Percentiles rank a stretch among this genome's conserved stretches.
These are phyloP conservation scores for Pongo abelii DNA, from an alignment of 2,113 vertebrate genomes.

Conservation along the genomic window DNA sequence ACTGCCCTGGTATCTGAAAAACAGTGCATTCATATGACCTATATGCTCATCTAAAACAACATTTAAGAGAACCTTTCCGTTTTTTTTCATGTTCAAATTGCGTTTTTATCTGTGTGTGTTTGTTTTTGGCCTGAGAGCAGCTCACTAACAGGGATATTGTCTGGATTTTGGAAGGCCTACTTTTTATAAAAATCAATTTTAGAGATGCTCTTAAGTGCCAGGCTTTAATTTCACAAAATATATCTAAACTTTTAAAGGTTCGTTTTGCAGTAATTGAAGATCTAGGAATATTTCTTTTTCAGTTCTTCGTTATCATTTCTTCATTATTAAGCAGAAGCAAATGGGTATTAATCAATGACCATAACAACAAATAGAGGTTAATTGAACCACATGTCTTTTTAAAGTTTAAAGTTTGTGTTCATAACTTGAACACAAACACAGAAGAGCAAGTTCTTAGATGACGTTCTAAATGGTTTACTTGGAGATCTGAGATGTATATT, in stretches of 20 bases:
- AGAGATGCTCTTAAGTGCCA: not conserved
- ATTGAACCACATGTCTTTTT: not conserved
- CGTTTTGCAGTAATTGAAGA: not conserved
- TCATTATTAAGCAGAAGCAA: constrained; percentile 3
- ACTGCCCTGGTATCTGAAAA: not conserved
- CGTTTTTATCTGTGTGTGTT: not conserved
- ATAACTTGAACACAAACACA: not conserved
- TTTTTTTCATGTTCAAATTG: not conserved
- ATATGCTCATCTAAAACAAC: not conserved
- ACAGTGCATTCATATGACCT: no score
- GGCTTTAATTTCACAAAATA: constrained; percentile 7
- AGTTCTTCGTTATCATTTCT: not conserved
- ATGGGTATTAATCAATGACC: not conserved
- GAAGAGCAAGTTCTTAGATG: not conserved
- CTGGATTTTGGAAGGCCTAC: not conserved
- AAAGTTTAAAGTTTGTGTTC: not conserved
- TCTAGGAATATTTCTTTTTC: not conserved
- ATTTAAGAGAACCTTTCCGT: not conserved
- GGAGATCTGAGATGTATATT: not conserved
- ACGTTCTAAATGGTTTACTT: not conserved
- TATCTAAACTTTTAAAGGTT: not conserved
- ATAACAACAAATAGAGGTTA: not conserved
- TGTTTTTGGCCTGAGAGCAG: not conserved
- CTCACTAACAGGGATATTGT: not conserved
- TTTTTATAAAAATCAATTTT: not conserved